phyloP scores from a whole-genome alignment of 1,140 invertebrate species.

The Macrocentrus cingulum region DNA sequence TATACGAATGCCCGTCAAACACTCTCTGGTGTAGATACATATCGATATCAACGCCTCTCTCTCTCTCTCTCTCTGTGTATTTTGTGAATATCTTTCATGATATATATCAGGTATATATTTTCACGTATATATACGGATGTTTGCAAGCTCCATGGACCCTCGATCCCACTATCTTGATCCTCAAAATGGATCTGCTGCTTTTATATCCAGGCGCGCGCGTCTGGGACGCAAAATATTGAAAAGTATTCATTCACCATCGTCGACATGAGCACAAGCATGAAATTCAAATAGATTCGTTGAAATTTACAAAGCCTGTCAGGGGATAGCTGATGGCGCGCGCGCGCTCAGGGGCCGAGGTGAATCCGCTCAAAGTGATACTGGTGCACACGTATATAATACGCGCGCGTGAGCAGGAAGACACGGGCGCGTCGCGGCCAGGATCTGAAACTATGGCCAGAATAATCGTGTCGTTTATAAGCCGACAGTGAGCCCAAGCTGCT shows the following conservation, averaged over 20 bases:
- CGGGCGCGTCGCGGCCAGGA: neutral
- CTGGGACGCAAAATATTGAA: constrained; percentile 28
- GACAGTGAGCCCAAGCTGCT: constrained; percentile 41
- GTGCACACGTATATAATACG: no score
- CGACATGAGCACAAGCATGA: constrained; percentile 37
- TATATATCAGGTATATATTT: no score
- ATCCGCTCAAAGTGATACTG: neutral
- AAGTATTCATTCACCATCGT: constrained; percentile 36
- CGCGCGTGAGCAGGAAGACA: no score
- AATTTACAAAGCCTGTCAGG: constrained; percentile 16
- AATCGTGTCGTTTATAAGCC: constrained; percentile 55
- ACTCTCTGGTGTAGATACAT: no score
- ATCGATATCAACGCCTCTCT: no score
- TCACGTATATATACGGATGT: no score
- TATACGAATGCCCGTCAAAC: no score
- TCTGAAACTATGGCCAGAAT: constrained; percentile 33
- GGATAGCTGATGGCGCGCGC: neutral
- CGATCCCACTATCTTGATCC: constrained; percentile 3
- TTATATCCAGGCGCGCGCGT: neutral
- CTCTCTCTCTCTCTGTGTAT: no score
- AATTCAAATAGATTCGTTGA: constrained; percentile 43
- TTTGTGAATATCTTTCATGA: no score
- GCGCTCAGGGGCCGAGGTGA: neutral
- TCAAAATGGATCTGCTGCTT: neutral
- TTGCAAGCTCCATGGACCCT: neutral